Evolutionary conservation across 2,888 invertebrate species (phyloP), one percentile per base, ranked within the genome.

Genomic region (Epiblema foenella): DNA sequence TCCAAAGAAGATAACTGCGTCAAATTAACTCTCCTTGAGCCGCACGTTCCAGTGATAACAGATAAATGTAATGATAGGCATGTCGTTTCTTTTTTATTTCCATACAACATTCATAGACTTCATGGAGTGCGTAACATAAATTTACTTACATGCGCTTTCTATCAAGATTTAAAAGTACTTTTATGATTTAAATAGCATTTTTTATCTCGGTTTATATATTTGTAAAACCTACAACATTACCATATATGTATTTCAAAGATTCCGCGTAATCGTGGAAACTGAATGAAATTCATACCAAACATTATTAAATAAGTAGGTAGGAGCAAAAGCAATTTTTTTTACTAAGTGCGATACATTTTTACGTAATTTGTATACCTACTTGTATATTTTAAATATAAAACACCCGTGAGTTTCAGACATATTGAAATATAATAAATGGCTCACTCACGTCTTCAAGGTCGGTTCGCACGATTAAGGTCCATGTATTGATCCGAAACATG

Each of bases 161-260:
- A 46, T 60, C 24, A 60, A 49, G 46, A 60, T 60, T n/a, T 60
- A 17, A 60, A 46, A 17, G n/a, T 60, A 46, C 60, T 46, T 46
- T 24, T 15, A 46, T n/a, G 29, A 46, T 54, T 51, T 51, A 33
- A 29, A 52, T 64, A 10, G n/a, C 20, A 64, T 65, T 20, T 24
- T n/a, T 29, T 64, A 52, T 57, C 42, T 15, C 12, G 33, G 39
- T 24, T 56, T 37, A 12, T 12, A 51, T n/a, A 10, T 54, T n/a
- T 60, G 17, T 11, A 9, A 54, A n/a, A 18, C 58, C 42, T 58
- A 64, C 51, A 64, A 65, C 29, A 68, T 68, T 68, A 60, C 68
- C 46, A 33, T 58, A 59, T 11, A 42, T 29, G 63, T 39, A 29
- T 11, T 17, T 58, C 29, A 64, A 64, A 65, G 20, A 57, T 64